Conservation (phyloP, 1,140 invertebrate genomes). For the Heliconius eleuchia region DNA sequence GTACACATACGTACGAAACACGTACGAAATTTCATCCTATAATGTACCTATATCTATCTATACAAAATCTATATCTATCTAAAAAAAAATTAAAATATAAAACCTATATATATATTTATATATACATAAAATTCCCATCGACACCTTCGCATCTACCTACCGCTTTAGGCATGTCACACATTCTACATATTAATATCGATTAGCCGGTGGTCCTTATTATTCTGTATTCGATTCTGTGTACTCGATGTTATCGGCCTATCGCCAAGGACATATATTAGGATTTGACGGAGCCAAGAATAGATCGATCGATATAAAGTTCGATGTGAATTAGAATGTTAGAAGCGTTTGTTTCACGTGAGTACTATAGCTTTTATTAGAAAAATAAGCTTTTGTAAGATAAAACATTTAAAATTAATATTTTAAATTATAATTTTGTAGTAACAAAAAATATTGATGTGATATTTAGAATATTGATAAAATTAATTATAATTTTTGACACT, state of each 20-base stretch:
- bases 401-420: background rate
- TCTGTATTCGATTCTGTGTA: slow-evolving; percentile 65
- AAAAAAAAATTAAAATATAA: too few relatives aligned
- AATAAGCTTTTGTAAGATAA: background rate
- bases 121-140: slow-evolving; percentile 39
- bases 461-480: background rate
- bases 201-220: slow-evolving; percentile 63
- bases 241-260: slow-evolving; percentile 70
- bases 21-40: too few relatives aligned
- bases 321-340: slow-evolving; percentile 65
- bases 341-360: slow-evolving; percentile 35
- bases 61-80: too few relatives aligned
- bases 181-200: slow-evolving; percentile 50
- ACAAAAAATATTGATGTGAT: background rate
- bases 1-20: too few relatives aligned
- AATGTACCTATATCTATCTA: too few relatives aligned
- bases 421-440: background rate
- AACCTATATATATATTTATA: too few relatives aligned
- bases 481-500: background rate
- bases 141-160: slow-evolving; percentile 31
- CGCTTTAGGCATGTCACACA: slow-evolving; percentile 39
- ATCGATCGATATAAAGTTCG: slow-evolving; percentile 60
- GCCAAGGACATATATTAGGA: slow-evolving; percentile 73
- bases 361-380: background rate
- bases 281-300: slow-evolving; percentile 68